phyloP scores from a whole-genome alignment of 2,888 invertebrate species.

The Agriopis leucophaearia region DNA sequence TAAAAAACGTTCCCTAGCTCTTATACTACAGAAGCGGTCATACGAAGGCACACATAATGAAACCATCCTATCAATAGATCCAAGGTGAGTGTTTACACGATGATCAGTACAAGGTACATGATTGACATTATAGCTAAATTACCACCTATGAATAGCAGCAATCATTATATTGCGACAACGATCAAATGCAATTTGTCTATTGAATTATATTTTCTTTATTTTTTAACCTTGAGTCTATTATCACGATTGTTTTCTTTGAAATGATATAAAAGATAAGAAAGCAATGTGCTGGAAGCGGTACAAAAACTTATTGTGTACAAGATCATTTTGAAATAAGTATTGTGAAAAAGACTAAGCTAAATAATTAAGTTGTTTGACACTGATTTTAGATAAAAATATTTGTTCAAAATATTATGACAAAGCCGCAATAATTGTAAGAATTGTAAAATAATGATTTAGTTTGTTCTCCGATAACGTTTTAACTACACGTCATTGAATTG shows the following conservation, averaged over 20 bases:
- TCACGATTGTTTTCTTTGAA: constrained; percentile 65
- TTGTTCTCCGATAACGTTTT: no score
- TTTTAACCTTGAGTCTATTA: constrained; percentile 77
- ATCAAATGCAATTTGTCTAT: constrained; percentile 67
- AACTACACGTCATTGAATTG: no score
- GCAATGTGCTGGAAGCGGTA: constrained; percentile 39
- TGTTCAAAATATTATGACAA: constrained; percentile 3
- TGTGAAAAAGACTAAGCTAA: constrained; percentile 17
- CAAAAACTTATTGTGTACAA: constrained; percentile 9
- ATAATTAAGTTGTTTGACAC: constrained; percentile 17
- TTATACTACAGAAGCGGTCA: constrained; percentile 20
- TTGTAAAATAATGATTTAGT: no score
- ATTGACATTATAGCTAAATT: constrained; percentile 51
- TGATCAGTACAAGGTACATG: constrained; percentile 46
- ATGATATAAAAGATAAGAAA: constrained; percentile 42
- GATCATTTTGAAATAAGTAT: constrained; percentile 16
- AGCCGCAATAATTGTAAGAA: no score
- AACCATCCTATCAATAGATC: constrained; percentile 54
- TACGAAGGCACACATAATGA: constrained; percentile 32
- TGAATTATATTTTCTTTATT: constrained; percentile 62
- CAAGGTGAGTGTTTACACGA: constrained; percentile 63
- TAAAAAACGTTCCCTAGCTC: constrained; percentile 1
- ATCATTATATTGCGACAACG: constrained; percentile 47
- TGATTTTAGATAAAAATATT: constrained; percentile 14
- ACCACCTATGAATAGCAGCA: constrained; percentile 30